These are phyloP conservation scores for Muschampia plurimacula DNA, from an alignment of 2,888 invertebrate genomes.

Conservation along the genomic window DNA sequence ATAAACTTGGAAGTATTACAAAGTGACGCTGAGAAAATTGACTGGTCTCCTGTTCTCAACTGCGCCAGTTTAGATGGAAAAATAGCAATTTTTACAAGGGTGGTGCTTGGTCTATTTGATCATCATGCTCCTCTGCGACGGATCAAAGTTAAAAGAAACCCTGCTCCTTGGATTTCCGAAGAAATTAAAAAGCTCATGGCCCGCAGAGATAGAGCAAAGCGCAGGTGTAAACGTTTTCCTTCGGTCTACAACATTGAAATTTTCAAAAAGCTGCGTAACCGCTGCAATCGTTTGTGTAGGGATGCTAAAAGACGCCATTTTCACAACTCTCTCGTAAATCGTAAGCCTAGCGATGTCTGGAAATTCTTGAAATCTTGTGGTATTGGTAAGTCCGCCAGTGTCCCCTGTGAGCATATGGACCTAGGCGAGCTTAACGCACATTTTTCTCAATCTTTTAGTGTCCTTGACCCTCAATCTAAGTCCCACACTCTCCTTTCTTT, in stretches of 20 bases:
- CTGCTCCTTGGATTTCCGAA: constrained; percentile 5
- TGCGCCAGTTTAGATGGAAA: neutral
- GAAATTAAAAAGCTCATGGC: neutral
- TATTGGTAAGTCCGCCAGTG: neutral
- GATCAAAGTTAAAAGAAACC: neutral
- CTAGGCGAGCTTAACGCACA: constrained; percentile 3
- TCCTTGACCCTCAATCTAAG: neutral
- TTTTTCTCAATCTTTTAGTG: neutral
- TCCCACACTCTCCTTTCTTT: neutral
- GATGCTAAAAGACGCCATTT: constrained; percentile 3
- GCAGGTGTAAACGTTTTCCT: neutral
- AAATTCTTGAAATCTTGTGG: constrained; percentile 14
- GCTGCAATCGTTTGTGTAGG: too few species aligned
- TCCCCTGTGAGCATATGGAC: neutral
- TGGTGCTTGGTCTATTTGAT: neutral
- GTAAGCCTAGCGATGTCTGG: constrained; percentile 2
- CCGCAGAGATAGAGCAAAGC: constrained; percentile 1
- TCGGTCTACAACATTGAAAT: neutral
- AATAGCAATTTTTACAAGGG: neutral
- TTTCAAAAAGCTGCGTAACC: neutral
- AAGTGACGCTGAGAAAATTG: neutral
- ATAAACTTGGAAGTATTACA: neutral
- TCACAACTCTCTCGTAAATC: neutral
- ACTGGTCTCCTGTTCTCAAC: neutral
- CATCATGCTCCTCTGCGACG: constrained; percentile 7